Evolutionary conservation across 2,797 vertebrate species (phyloP).

Genomic region (Scolopax bukidnonensis): DNA sequence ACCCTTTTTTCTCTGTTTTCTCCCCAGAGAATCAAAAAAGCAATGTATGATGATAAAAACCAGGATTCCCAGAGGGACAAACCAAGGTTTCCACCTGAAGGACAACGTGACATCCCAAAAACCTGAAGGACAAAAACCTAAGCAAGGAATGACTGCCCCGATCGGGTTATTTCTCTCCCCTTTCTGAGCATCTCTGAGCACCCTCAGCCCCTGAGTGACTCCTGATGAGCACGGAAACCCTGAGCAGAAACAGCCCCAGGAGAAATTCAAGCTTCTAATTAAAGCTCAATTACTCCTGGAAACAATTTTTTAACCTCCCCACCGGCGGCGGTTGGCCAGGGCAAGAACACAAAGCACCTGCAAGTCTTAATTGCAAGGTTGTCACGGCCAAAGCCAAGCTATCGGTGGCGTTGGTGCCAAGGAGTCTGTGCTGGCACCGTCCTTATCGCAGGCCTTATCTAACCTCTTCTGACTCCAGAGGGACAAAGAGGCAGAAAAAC

Average conservation of each 20-base stretch:
- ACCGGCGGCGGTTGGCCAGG: background rate
- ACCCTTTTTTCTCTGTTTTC: background rate
- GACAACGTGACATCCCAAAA: background rate
- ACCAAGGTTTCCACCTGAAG: background rate
- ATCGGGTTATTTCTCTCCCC: background rate
- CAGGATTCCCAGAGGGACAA: background rate
- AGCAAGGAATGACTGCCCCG: background rate
- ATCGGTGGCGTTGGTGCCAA: background rate
- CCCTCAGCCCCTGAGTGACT: background rate
- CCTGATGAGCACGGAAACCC: background rate
- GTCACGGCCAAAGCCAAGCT: background rate
- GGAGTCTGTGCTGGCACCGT: background rate
- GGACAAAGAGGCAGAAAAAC: background rate
- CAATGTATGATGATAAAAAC: background rate
- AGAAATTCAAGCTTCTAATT: background rate
- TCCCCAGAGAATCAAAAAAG: background rate
- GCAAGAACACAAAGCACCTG: background rate
- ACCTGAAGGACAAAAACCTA: background rate
- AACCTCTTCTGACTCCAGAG: fast-evolving
- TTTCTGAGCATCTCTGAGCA: background rate
- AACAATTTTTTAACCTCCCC: constrained; percentile 9
- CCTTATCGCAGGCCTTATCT: background rate
- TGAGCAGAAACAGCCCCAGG: background rate
- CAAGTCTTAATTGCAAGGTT: background rate
- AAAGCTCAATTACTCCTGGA: constrained; percentile 4